Percentiles rank a stretch among this genome's conserved stretches.
phyloP scores from a whole-genome alignment of 2,797 vertebrate species.

The Notoglanidium macrostoma region DNA sequence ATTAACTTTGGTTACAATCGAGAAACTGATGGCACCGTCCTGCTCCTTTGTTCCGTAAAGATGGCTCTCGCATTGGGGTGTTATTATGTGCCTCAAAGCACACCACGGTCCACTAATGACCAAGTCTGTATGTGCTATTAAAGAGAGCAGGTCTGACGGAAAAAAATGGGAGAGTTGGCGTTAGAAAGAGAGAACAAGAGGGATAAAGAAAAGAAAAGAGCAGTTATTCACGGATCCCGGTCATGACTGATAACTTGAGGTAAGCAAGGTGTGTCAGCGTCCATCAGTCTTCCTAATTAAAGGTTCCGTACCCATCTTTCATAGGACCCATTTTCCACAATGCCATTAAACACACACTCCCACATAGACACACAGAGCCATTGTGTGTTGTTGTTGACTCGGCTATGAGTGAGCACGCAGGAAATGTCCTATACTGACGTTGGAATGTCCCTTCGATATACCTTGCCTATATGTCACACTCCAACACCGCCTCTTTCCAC shows the following conservation, averaged over 20 bases:
- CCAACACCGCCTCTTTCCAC: not conserved
- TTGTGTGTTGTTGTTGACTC: conserved; percentile 41
- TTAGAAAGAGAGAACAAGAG: conserved; percentile 1
- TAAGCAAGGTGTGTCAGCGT: conserved; percentile 59
- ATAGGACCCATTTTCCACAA: conserved; percentile 35
- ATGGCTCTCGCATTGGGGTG: conserved; percentile 36
- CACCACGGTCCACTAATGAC: conserved; percentile 39
- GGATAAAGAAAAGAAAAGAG: conserved; percentile 34
- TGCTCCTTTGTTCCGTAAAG: conserved; percentile 44
- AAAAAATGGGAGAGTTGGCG: not conserved
- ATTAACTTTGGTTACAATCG: conserved; percentile 60
- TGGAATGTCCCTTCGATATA: conserved; percentile 46
- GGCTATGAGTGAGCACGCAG: conserved; percentile 29
- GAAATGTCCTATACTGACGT: conserved; percentile 50
- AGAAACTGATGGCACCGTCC: conserved; percentile 49
- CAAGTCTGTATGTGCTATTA: conserved; percentile 30
- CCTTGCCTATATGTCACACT: conserved; percentile 31
- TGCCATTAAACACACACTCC: conserved; percentile 48
- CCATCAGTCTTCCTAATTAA: conserved; percentile 66
- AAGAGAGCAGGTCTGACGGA: conserved; percentile 14
- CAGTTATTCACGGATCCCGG: conserved; percentile 44
- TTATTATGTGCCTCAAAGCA: conserved; percentile 30
- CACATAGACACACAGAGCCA: conserved; percentile 36
- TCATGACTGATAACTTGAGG: conserved; percentile 59
- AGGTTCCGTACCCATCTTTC: conserved; percentile 54